Evolutionary conservation across 2,888 invertebrate genomes (phyloP), one percentile per base, ranked within the genome.

Genomic region (Kuschelorhynchus macadamiae): DNA sequence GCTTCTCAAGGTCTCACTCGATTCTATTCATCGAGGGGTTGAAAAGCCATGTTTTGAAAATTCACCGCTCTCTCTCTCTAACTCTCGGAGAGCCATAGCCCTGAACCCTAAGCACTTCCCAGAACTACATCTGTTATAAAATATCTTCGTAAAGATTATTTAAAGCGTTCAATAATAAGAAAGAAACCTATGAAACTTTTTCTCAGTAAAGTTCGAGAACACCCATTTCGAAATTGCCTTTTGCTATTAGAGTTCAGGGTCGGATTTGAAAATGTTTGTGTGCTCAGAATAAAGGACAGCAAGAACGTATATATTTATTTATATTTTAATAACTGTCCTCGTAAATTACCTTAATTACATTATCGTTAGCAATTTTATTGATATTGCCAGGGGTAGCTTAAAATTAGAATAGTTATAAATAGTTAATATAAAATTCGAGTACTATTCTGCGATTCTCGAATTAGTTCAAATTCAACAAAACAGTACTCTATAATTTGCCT

Each of bases 41-140:
- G 21, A 65, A 52, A 64, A 64, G 52, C 69, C 60, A 67, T 62
- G 70, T 71, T 71, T 70, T 66, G 63, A 73, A 74, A 74, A 74
- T 75, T 74, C 75, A 72, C 71, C 72, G 74, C 72, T 72, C 74
- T 69, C 71, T 60, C 21, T 50, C 49, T 49, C 50, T 63, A n/a
- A 42, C 21, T 11, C 11, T 7, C 56, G 33, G n/a, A n/a, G n/a
- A n/a, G n/a, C n/a, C 42, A 47, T 46, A 57, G 36, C 57, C 57
- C 46, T 46, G 46, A 47, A 57, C 65, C 52, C 65, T 52, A 52
- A 65, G 65, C 57, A 57, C 42, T 77, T 76, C 78, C 72, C 68
- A 75, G 78, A 78, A 78, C 72, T 75, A 74, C 78, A 78, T 78
- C 79, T 79, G 79, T 75, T 76, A 72, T 74, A 75, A 76, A 78